Base-by-base conservation (phyloP, 2,888 invertebrate genomes). In the Lobophora halterata region DNA sequence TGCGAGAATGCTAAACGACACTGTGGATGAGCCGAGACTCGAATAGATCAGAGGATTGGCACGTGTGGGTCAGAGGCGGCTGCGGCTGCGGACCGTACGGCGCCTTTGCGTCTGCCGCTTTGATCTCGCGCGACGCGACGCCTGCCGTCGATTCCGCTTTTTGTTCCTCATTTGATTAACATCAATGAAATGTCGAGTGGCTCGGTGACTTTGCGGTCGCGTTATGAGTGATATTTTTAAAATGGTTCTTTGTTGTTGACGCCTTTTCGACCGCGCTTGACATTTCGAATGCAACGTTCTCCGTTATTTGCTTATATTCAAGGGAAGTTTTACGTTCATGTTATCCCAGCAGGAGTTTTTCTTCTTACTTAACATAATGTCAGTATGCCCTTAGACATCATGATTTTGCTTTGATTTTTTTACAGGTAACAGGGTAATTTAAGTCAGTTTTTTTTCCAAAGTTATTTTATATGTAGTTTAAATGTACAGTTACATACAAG, bases 131-230 rank as follows among this genome's bases (percentile, higher is more conserved):
- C 59, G 58, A 62, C 53, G 60, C 59, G 58, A 62, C 58, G 59
- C 60, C 66, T 70, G 58, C 64, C 68, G 72, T 71, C 71, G 71
- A 73, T 74, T 69, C 68, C 65, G 65, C 70, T 64, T 70, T 71
- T 71, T 70, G 68, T 69, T 71, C 70, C 66, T 69, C 41, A 46
- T 48, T 48, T 68, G 53, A 64, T 66, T 64, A 60, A 57, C 62
- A 43, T 43, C 43, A 43, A 43, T 43, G 43, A 43, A 43, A 43
- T 31, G 43, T 33, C 38, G 38, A 43, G 43, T 43, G 38, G 43
- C 26, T 36, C 21, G 38, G 37, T 29, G 37, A 37, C 37, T 37
- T 37, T 43, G 43, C 33, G 37, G 37, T 21, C 20, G 37, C 30
- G 30, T 26, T 36, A 41, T 34, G 19, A 41, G 31, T 32, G 43